A percentile compares a stretch with the other conserved stretches of the same genome.
phyloP scores from a whole-genome alignment of 1,140 invertebrate species.

The Hycleus phaleratus region DNA sequence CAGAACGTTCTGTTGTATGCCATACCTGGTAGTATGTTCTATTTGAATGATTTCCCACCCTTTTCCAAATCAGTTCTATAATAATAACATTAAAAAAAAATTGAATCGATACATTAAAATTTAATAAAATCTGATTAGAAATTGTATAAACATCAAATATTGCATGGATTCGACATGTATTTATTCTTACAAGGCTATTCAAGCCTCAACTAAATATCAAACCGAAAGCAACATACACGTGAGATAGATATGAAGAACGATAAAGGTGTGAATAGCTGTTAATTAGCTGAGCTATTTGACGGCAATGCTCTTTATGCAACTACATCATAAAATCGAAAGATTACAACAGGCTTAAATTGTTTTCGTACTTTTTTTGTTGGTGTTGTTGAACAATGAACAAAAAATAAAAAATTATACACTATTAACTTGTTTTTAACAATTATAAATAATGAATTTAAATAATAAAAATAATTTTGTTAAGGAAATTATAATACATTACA shows the following conservation, averaged over 20 bases:
- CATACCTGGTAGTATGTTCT: constrained; percentile 25
- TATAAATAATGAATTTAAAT: too few relatives aligned
- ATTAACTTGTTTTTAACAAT: too few relatives aligned
- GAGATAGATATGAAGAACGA: constrained; percentile 13
- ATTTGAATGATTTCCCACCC: constrained; percentile 19
- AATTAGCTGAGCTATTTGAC: constrained; percentile 13
- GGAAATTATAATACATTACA: too few relatives aligned
- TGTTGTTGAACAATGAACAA: too few relatives aligned
- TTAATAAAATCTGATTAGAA: constrained; percentile 3
- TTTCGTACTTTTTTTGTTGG: too few relatives aligned
- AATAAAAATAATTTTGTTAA: too few relatives aligned
- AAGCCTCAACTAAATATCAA: constrained; percentile 6
- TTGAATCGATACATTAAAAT: background rate
- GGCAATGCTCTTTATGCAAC: constrained; percentile 6
- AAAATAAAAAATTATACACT: too few relatives aligned
- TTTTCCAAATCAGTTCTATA: background rate
- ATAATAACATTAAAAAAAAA: background rate
- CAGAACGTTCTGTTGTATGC: constrained; percentile 24
- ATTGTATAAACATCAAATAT: background rate
- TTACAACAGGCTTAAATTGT: too few relatives aligned
- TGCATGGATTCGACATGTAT: constrained; percentile 5
- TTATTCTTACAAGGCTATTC: constrained; percentile 11
- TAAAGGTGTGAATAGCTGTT: constrained; percentile 15
- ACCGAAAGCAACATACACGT: constrained; percentile 7
- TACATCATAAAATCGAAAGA: too few relatives aligned